Evolutionary conservation across 2,113 vertebrate genomes (phyloP), one percentile per base, ranked within the genome.

Genomic region (Ictalurus furcatus): DNA sequence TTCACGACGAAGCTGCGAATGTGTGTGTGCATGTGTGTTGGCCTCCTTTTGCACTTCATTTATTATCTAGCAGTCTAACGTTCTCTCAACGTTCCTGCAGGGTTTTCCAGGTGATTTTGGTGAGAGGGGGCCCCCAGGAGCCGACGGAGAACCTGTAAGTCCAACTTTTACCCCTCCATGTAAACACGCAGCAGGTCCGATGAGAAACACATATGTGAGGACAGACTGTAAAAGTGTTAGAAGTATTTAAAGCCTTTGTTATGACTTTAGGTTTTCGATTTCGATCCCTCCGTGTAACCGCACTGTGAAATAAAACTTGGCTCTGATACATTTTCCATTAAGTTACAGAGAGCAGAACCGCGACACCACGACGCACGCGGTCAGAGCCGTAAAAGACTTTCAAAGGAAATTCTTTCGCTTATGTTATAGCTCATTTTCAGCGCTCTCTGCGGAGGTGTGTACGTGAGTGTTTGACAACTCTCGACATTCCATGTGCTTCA

Each of bases 71-170:
- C 80, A 58, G n/a, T 59, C 67, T 67, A 13, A 67, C 30, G 84
- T 44, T 90, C 19, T 88, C n/a, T 74, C 91, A 88, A 91, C 90
- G 92, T 89, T 54, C 93, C 88, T 87, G 87, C 89, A 99, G 98
- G 98, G 98, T 25, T 99, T 99, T 96, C 97, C 97, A 85, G 98
- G 98, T 91, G 97, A 99, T 93, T 98, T 98, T 94, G 98, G 98
- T 56, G 97, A 99, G 87, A 96, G 98, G 94, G 98, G 98, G 92
- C 97, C 97, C 90, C 98, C 98, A 6, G 98, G 98, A 92, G 94
- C 97, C 21, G 98, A 99, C 88, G 98, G 98, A 90, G 98, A 98
- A 92, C 98, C 98, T n/a, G 98, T 99, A 97, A 97, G 98, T 98
- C 89, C 54, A 34, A 54, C 52, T 28, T 61, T 78, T 5, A 40